Conservation (phyloP, 64 coral and sea anemone species). For the Actinia tenebrosa region DNA sequence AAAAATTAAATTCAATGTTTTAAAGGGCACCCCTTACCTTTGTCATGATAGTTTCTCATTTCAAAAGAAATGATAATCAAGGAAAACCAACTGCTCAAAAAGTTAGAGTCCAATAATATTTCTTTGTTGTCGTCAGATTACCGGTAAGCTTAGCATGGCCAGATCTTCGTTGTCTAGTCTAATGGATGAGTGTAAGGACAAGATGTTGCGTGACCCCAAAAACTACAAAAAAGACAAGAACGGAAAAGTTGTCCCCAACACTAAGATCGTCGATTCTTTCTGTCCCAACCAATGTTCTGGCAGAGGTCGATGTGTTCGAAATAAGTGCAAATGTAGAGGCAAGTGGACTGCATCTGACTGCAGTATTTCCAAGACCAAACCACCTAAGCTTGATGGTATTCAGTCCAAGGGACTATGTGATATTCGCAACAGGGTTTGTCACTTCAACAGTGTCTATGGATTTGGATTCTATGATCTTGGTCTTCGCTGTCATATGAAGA, state of each 20-base stretch:
- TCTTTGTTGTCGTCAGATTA: slow-evolving; percentile 11
- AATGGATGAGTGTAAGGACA: slow-evolving; percentile 38
- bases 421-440: slow-evolving; percentile 60
- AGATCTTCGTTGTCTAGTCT: slow-evolving; percentile 44
- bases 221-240: slow-evolving; percentile 76
- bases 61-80: no score
- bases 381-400: slow-evolving; percentile 41
- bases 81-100: no score
- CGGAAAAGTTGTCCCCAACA: slow-evolving; percentile 49
- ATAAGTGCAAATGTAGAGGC: slow-evolving; percentile 59
- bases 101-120: no score
- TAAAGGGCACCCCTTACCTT: no score
- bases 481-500: slow-evolving; percentile 74
- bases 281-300: slow-evolving; percentile 75
- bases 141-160: slow-evolving; percentile 44
- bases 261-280: slow-evolving; percentile 44
- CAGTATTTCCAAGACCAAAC: slow-evolving; percentile 50
- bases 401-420: slow-evolving; percentile 87
- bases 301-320: slow-evolving; percentile 60
- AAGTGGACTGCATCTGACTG: slow-evolving; percentile 65
- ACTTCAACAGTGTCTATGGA: slow-evolving; percentile 72
- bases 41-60: no score
- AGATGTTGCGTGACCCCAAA: slow-evolving; percentile 58
- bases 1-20: no score
- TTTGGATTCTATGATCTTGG: slow-evolving; percentile 59